Evolutionary conservation across 1,140 invertebrate genomes (phyloP).

Genomic region (Achatina immaculata): DNA sequence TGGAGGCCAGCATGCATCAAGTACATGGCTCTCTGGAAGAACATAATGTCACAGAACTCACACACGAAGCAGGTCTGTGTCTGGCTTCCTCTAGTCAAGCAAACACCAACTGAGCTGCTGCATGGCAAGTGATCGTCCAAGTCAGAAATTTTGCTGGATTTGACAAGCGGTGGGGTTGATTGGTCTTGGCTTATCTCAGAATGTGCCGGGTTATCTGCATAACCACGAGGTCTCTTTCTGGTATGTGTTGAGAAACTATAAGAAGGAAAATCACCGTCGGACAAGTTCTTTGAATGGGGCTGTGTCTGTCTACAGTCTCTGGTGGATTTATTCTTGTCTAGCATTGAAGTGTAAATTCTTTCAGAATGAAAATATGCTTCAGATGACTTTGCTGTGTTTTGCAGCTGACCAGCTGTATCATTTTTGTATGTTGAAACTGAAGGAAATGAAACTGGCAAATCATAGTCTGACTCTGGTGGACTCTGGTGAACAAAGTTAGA

Average conservation of each 20-base stretch:
- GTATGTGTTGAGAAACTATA: not conserved
- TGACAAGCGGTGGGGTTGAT: not conserved
- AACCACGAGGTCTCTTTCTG: not conserved
- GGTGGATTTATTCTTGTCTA: not conserved
- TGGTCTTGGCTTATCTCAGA: constrained; percentile 1
- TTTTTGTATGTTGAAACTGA: not conserved
- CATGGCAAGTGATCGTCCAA: constrained; percentile 11
- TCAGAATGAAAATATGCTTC: not conserved
- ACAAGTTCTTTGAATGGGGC: not conserved
- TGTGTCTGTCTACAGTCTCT: not conserved
- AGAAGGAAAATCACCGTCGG: not conserved
- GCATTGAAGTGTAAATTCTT: not conserved
- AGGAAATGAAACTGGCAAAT: constrained; percentile 31
- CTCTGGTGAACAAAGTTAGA: not conserved
- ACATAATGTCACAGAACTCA: constrained; percentile 51
- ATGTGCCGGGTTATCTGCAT: not conserved
- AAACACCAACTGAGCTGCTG: constrained; percentile 29
- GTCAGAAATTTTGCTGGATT: not conserved
- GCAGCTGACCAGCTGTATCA: too few species aligned
- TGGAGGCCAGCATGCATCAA: constrained; percentile 55
- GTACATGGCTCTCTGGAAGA: constrained; percentile 52
- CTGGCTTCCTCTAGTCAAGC: constrained; percentile 13
- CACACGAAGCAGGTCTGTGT: constrained; percentile 44
- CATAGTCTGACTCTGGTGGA: constrained; percentile 8
- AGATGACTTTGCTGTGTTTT: not conserved